phyloP scores from a whole-genome alignment of 1,140 invertebrate species.

The Monochamus saltuarius region DNA sequence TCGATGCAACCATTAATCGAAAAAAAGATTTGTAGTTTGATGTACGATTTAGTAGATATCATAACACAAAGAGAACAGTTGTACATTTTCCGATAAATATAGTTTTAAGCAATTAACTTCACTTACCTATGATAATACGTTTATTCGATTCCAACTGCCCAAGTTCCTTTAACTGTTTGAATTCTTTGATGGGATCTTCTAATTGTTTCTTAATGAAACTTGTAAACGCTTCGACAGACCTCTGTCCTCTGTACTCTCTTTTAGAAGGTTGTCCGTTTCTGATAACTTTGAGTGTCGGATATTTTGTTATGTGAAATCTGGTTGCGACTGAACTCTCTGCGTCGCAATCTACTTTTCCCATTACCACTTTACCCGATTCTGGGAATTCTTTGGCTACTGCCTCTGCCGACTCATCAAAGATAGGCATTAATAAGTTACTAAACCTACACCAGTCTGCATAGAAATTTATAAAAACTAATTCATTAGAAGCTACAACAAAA shows the following conservation, averaged over 20 bases:
- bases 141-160: constrained; percentile 84
- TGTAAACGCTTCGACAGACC: constrained; percentile 82
- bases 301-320: constrained; percentile 95
- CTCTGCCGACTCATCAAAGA: constrained; percentile 94
- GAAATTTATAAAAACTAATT: constrained; percentile 97
- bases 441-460: constrained; percentile 97
- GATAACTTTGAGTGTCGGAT: constrained; percentile 96
- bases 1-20: too few relatives aligned
- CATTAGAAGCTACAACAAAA: constrained; percentile 80
- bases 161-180: constrained; percentile 73
- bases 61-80: too few relatives aligned
- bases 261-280: constrained; percentile 92
- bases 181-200: constrained; percentile 84
- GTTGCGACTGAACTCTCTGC: constrained; percentile 80
- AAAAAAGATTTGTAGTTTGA: too few relatives aligned
- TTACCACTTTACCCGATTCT: constrained; percentile 80
- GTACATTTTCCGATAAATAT: background rate
- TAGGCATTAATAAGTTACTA: constrained; percentile 93
- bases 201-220: constrained; percentile 88
- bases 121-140: constrained; percentile 80
- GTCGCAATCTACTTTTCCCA: constrained; percentile 98
- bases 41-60: too few relatives aligned
- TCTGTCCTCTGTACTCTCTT: constrained; percentile 88
- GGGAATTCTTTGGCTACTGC: constrained; percentile 81
- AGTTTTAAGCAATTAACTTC: constrained; percentile 7